Evolutionary conservation across 2,113 vertebrate species (phyloP), one percentile per base, ranked within the genome.

Genomic region (Columbina picui): DNA sequence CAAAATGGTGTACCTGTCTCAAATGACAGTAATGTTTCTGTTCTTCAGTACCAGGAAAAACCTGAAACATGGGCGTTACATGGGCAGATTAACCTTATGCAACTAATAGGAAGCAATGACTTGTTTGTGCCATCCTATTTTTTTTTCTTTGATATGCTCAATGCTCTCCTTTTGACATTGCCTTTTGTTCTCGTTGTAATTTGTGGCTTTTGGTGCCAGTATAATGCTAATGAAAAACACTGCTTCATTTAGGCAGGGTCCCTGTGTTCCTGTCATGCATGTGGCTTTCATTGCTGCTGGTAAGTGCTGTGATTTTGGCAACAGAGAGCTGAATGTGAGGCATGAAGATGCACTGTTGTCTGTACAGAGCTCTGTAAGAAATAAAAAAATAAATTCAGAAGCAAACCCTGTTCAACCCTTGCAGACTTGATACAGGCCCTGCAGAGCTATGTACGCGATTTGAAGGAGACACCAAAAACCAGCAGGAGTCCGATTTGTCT

Each of bases 231-330:
- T 93, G 88, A 88, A 60, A 95, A 92, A 59, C 95, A 93, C 45
- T 57, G n/a, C 39, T 84, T 63, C 29, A 5, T 78, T 90, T 75
- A 52, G 63, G 74, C 89, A 9, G 34, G 76, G 74, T 61, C 93
- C 78, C 65, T 60, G 73, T 92, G 84, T 85, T 87, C 65, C 95
- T 94, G 94, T 71, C 49, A 14, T 75, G 76, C 65, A 69, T 89
- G 70, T 90, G 91, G 87, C 89, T 93, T 95, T 91, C 39, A 53
- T 71, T 92, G 94, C 80, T 91, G 84, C 91, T 93, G 71, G 79
- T 52, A n/a, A 86, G 83, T 41, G 71, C 83, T 88, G 50, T 16
- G 83, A 83, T 39, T 82, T 89, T 94, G 90, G 85, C 85, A 90
- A 61, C 47, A 47, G 41, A 70, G n/a, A 52, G 69, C 69, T 94